Percentiles rank a stretch among this genome's conserved stretches.
phyloP scores from a whole-genome alignment of 2,888 invertebrate species.

The Rotaria macrura region DNA sequence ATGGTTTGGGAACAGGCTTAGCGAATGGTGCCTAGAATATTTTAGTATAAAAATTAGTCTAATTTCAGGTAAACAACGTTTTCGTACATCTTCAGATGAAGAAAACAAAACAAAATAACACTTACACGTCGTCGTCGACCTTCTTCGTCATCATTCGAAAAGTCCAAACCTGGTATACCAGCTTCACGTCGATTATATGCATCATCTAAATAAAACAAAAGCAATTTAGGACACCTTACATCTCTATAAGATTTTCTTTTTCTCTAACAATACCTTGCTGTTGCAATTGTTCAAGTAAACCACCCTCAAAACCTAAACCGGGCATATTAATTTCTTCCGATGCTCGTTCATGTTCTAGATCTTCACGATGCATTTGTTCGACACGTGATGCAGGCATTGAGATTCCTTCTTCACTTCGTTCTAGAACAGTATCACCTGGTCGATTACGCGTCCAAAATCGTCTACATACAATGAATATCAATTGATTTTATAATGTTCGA shows the following conservation, averaged over 20 bases:
- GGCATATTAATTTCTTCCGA: slow-evolving; percentile 61
- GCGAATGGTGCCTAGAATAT: slow-evolving; percentile 59
- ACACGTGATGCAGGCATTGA: neutral
- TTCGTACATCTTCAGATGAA: no score
- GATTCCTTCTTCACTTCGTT: slow-evolving; percentile 58
- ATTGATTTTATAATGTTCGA: no score
- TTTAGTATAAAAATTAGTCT: no score
- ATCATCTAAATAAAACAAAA: neutral
- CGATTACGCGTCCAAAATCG: slow-evolving; percentile 99
- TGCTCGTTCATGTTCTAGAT: slow-evolving; percentile 58
- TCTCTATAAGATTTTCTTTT: no score
- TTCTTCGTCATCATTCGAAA: neutral
- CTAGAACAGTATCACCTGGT: slow-evolving; percentile 90
- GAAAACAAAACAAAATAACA: no score
- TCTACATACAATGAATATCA: slow-evolving; percentile 37
- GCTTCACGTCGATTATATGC: neutral
- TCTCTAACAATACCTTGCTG: slow-evolving; percentile 36
- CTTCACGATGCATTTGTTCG: neutral
- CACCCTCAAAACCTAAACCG: slow-evolving; percentile 96
- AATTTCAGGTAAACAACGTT: no score
- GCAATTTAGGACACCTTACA: no score
- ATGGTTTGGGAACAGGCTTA: slow-evolving; percentile 86
- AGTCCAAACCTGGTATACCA: neutral
- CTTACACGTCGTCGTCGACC: neutral
- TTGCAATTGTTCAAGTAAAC: slow-evolving; percentile 58